Evolutionary conservation across 1,140 invertebrate genomes (phyloP).

Genomic region (Drosophila burlai): DNA sequence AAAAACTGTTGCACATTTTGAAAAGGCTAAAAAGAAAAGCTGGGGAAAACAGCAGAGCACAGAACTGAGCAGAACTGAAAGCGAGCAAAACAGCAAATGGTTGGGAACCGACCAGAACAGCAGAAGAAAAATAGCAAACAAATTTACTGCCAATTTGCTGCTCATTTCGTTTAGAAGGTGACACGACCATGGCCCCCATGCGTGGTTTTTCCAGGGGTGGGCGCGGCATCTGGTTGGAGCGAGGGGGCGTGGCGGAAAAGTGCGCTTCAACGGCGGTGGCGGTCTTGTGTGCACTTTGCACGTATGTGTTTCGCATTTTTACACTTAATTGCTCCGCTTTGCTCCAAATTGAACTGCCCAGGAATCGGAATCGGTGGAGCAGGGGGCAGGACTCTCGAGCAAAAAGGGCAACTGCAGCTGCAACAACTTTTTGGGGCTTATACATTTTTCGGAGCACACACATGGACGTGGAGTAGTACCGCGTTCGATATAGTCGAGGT

Average conservation of each 20-base stretch:
- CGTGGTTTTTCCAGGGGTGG: slow-evolving; percentile 45
- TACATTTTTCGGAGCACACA: slow-evolving; percentile 57
- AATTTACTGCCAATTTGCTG: slow-evolving; percentile 83
- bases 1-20: slow-evolving; percentile 73
- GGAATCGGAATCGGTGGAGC: slow-evolving; percentile 10
- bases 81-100: slow-evolving; percentile 57
- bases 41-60: slow-evolving; percentile 7
- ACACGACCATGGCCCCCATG: slow-evolving; percentile 70
- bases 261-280: slow-evolving; percentile 41
- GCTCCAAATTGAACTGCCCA: slow-evolving; percentile 73
- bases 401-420: slow-evolving; percentile 74
- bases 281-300: slow-evolving; percentile 67
- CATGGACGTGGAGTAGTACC: slow-evolving; percentile 17
- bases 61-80: slow-evolving; percentile 21
- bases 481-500: slow-evolving; percentile 67
- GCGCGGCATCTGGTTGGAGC: not conserved
- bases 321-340: slow-evolving; percentile 81
- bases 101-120: slow-evolving; percentile 28
- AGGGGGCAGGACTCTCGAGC: slow-evolving; percentile 28
- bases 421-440: slow-evolving; percentile 76
- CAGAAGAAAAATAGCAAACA: slow-evolving; percentile 80
- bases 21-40: slow-evolving; percentile 49
- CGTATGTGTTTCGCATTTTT: slow-evolving; percentile 83
- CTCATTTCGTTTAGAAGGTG: slow-evolving; percentile 82
- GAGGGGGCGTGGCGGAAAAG: slow-evolving; percentile 30